Percentiles rank a stretch among this genome's conserved stretches.
These are phyloP conservation scores for Lordiphosa andalusiaca DNA, from an alignment of 2,888 invertebrate genomes.

Conservation along the genomic window DNA sequence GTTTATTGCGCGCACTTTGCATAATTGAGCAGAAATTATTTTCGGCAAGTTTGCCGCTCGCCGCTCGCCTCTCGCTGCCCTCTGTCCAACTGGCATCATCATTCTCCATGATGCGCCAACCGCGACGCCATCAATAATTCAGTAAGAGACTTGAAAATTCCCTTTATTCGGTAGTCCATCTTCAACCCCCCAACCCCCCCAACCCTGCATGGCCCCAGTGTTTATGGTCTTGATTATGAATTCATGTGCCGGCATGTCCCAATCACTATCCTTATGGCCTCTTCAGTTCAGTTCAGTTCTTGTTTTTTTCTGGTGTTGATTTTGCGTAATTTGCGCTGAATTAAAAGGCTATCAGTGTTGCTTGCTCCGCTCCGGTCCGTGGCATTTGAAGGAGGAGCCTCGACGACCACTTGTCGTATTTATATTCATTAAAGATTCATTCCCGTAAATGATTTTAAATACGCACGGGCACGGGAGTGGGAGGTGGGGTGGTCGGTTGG, in stretches of 20 bases:
- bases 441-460: conserved; percentile 55
- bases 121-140: conserved; percentile 63
- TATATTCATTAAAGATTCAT: conserved; percentile 69
- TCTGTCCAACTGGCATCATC: conserved; percentile 17
- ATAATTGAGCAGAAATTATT: conserved; percentile 68
- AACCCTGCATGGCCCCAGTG: neutral
- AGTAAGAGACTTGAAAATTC: conserved; percentile 67
- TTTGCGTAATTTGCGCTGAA: conserved; percentile 68
- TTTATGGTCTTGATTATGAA: conserved; percentile 39
- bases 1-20: conserved; percentile 72
- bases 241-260: conserved; percentile 58
- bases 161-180: conserved; percentile 34
- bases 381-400: neutral
- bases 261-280: conserved; percentile 45
- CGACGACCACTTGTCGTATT: conserved; percentile 45
- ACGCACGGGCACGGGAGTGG: neutral
- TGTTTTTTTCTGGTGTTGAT: conserved; percentile 53
- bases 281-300: neutral
- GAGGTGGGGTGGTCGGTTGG: conserved; percentile 2
- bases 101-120: conserved; percentile 34
- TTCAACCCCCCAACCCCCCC: neutral
- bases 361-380: neutral
- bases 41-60: conserved; percentile 39
- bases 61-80: neutral
- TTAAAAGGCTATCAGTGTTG: conserved; percentile 66